Evolutionary conservation across 2,888 invertebrate species (phyloP).

Genomic region (Cerceris ruficornis): DNA sequence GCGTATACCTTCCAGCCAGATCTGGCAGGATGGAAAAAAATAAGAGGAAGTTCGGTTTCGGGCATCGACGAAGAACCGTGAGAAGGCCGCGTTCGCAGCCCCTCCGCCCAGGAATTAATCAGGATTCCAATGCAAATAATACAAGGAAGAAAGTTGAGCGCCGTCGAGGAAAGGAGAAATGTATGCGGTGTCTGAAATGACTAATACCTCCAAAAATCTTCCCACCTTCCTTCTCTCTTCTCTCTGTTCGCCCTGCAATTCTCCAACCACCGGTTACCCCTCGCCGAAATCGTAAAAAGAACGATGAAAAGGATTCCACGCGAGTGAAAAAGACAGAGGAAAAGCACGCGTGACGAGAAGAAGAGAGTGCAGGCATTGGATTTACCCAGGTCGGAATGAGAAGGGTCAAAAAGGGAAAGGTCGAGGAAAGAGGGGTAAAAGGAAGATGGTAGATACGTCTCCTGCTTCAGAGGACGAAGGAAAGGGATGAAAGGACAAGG

Average conservation of each 20-base stretch:
- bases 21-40: neutral
- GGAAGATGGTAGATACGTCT: too few relatives aligned
- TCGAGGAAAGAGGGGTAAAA: too few relatives aligned
- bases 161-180: slow-evolving; percentile 9
- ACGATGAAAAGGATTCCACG: too few relatives aligned
- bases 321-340: neutral
- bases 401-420: too few relatives aligned
- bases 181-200: slow-evolving; percentile 39
- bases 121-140: slow-evolving; percentile 64
- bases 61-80: slow-evolving; percentile 14
- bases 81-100: slow-evolving; percentile 17
- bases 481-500: too few relatives aligned
- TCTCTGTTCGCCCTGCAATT: neutral
- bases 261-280: too few relatives aligned
- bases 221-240: neutral
- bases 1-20: neutral
- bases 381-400: too few relatives aligned
- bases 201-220: slow-evolving; percentile 46
- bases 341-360: neutral
- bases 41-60: neutral
- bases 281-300: too few relatives aligned
- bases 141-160: slow-evolving; percentile 39
- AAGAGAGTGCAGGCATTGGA: neutral
- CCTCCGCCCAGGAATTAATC: slow-evolving; percentile 49
- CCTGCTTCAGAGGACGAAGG: too few relatives aligned